phyloP scores from a whole-genome alignment of 2,113 vertebrate genomes.

The sheep (Ovis aries) region DNA sequence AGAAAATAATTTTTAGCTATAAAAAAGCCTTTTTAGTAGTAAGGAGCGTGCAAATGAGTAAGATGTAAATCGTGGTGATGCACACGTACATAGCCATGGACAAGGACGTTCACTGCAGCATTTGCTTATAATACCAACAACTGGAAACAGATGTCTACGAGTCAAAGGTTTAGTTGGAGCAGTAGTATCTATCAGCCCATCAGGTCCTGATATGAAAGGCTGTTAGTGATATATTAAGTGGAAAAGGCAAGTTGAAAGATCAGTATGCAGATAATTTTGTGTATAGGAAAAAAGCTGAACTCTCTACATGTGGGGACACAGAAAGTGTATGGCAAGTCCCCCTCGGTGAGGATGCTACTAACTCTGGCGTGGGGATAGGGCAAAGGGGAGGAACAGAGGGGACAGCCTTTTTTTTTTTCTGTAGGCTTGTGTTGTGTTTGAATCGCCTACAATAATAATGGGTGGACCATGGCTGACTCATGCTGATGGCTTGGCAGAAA shows the following conservation, averaged over 20 bases:
- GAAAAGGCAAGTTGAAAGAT: not conserved
- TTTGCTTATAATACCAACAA: not conserved
- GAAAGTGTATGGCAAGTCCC: not conserved
- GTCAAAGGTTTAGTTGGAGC: not conserved
- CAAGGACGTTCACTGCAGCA: not conserved
- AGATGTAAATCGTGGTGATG: not conserved
- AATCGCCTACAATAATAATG: not conserved
- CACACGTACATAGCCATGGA: not conserved
- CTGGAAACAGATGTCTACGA: constrained; percentile 19
- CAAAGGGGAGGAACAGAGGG: not conserved
- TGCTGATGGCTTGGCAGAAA: not conserved
- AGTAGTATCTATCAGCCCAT: not conserved
- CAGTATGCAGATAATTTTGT: not conserved
- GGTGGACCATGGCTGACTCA: not conserved
- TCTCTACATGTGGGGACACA: not conserved
- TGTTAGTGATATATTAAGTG: not conserved
- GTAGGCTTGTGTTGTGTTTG: not conserved
- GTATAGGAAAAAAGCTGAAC: not conserved
- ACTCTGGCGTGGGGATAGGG: not conserved
- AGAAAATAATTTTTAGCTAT: constrained; percentile 38
- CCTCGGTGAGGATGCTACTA: not conserved
- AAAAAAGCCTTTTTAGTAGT: constrained; percentile 9
- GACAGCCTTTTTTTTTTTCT: not conserved
- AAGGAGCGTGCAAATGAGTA: constrained; percentile 2
- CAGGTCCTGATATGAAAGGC: not conserved